phyloP scores from a whole-genome alignment of 2,888 invertebrate species.

The Andrena bucephala region DNA sequence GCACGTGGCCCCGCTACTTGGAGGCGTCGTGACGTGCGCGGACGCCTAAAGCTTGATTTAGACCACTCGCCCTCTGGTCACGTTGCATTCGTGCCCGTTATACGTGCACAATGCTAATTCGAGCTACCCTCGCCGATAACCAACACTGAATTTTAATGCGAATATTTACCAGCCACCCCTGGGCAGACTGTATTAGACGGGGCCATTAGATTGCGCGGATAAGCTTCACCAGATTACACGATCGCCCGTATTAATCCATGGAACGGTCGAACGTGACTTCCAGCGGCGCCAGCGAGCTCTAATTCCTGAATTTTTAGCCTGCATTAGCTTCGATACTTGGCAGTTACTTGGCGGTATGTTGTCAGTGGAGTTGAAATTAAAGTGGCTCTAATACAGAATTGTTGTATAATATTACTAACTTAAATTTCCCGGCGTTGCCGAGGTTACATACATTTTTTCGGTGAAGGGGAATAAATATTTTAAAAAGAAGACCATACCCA shows the following conservation, averaged over 20 bases:
- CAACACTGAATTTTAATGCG: conserved; percentile 54
- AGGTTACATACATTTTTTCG: no score
- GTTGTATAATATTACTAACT: not conserved
- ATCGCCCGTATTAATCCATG: not conserved
- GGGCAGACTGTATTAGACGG: conserved; percentile 21
- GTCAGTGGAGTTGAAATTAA: not conserved
- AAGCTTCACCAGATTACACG: conserved; percentile 12
- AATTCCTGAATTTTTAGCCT: not conserved
- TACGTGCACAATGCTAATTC: conserved; percentile 46
- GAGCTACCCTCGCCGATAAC: conserved; percentile 15
- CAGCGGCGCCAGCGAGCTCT: not conserved
- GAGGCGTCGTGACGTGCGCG: conserved; percentile 46
- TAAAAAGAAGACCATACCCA: no score
- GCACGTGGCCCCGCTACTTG: conserved; percentile 20
- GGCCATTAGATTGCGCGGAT: conserved; percentile 20
- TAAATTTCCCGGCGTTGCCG: no score
- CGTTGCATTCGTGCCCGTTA: conserved; percentile 35
- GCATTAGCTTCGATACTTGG: not conserved
- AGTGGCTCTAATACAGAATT: not conserved
- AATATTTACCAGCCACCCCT: conserved; percentile 38
- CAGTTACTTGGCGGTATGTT: not conserved
- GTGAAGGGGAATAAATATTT: no score
- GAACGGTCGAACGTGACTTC: not conserved
- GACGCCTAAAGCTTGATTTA: conserved; percentile 48
- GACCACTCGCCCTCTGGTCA: conserved; percentile 24